Evolutionary conservation across 2,888 invertebrate species (phyloP), one percentile per base, ranked within the genome.

Genomic region (Eucera pruinosa): DNA sequence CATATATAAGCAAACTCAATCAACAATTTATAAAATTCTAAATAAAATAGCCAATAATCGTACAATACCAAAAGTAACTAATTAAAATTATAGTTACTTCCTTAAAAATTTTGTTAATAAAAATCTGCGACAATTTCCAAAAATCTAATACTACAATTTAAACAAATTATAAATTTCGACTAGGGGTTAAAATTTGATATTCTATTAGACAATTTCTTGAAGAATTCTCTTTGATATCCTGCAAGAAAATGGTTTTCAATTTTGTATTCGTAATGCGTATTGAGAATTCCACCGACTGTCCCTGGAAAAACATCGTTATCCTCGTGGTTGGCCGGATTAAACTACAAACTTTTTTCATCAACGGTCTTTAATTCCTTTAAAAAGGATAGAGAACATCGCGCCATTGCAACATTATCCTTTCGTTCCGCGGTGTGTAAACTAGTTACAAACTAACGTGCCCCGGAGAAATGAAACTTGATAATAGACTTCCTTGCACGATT

Each of bases 271-370:
- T 41, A 15, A 54, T 36, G 25, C 50, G 43, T 18, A 50, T 43
- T 11, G 18, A 33, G 57, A 71, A 58, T 39, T 65, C 41, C 33
- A 7, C 15, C 27, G 54, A 41, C 25, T 33, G 54, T 54, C 41
- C 15, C 23, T 9, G 23, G 20, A 25, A n/a, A 30, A 43, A 52
- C 43, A 65, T 57, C 41, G 33, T 64, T 64, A 33, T 33, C 18
- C 3, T 23, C 11, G 11, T 15, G 39, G 36, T 39, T 18, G 7
- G 33, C 33, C 13, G 33, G 33, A 52, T 52, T 43, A 52, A 20
- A 15, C 43, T 4, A 5, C 4, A 65, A 71, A 71, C 50, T 71
- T 71, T 71, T 65, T 71, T 71, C 71, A 58, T 71, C 50, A 71
- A 48, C 20, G 33, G 60, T 25, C 55, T 47, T 64, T 64, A 65